phyloP scores from a whole-genome alignment of 1,140 invertebrate species.

The Drosophila repletoides region DNA sequence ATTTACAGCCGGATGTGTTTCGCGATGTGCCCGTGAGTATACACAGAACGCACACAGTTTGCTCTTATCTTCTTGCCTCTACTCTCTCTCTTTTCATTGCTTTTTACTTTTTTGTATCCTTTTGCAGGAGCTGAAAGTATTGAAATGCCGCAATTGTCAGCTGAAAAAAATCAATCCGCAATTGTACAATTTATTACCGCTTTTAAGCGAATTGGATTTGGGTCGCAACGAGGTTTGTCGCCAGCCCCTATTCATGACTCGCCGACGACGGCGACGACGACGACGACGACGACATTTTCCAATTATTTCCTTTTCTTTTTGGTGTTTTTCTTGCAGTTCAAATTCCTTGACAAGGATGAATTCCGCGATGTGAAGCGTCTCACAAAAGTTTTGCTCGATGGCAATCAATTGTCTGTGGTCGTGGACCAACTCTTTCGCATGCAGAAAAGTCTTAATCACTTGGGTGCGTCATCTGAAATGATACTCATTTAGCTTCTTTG shows the following conservation, averaged over 20 bases:
- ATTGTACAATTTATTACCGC: slow-evolving; percentile 88
- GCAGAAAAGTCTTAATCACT: slow-evolving; percentile 84
- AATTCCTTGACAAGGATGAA: slow-evolving; percentile 89
- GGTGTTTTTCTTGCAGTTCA: slow-evolving; percentile 84
- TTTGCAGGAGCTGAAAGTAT: slow-evolving; percentile 86
- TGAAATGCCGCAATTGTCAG: slow-evolving; percentile 87
- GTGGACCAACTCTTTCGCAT: slow-evolving; percentile 88
- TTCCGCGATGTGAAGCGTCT: slow-evolving; percentile 88
- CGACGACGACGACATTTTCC: slow-evolving; percentile 51
- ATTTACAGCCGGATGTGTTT: slow-evolving; percentile 89
- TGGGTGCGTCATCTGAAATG: slow-evolving; percentile 64
- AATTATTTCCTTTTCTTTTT: slow-evolving; percentile 53
- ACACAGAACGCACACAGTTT: slow-evolving; percentile 17
- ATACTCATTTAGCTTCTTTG: slow-evolving; percentile 13
- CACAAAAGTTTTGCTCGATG: slow-evolving; percentile 87
- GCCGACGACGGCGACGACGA: no score
- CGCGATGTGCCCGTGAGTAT: slow-evolving; percentile 87
- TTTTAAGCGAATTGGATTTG: slow-evolving; percentile 88
- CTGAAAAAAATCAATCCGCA: slow-evolving; percentile 89
- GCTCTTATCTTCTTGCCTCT: not conserved
- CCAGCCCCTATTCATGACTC: slow-evolving; percentile 2
- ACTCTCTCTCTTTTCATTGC: slow-evolving; percentile 12
- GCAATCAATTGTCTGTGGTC: slow-evolving; percentile 89
- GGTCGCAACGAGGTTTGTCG: slow-evolving; percentile 86
- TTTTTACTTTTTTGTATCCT: slow-evolving; percentile 10